Evolutionary conservation across 64 coral and sea anemone species (phyloP), one percentile per base, ranked within the genome.

Genomic region (Dendronephthya gigantea): DNA sequence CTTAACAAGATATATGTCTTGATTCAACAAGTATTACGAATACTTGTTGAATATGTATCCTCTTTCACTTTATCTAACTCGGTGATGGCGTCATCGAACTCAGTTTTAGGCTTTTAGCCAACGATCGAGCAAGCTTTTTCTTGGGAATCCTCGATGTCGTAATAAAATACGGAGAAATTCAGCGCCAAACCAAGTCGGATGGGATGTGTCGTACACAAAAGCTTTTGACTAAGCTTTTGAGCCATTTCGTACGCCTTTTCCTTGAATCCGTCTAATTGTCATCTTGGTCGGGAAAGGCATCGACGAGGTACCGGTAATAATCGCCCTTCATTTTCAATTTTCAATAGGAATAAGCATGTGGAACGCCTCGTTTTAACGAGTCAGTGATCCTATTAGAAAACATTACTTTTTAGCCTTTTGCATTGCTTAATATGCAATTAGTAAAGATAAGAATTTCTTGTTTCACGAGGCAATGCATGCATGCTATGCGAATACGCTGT

Each of bases 261-360:
- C 35, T 37, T 22, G 91, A 93, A 33, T 79, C 37, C 25, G 13
- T 33, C 49, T 86, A 86, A 19, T 72, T 51, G 23, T 35, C 58
- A 1, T 36, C 29, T 43, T 70, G 22, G 2, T 68, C 35, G 13
- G 30, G 9, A 32, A 39, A 65, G 51, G 90, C 90, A 49, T 94
- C 92, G 0, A 91, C 92, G 41, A 91, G 47, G 29, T 94, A 94
- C 27, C 92, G 86, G 87, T 94, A 91, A 75, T 94, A 94, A 58
- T 94, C 92, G 23, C 89, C 92, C 37, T 91, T 91, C 89, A 94
- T 94, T 76, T 94, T 94, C 49, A 91, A 68, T n/a, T n/a, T n/a
- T n/a, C n/a, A n/a, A n/a, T n/a, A n/a, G n/a, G n/a, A n/a, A n/a
- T n/a, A n/a, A n/a, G n/a, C n/a, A n/a, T n/a, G n/a, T n/a, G n/a